phyloP scores from a whole-genome alignment of 2,888 invertebrate species.

The Luffia ferchaultella region DNA sequence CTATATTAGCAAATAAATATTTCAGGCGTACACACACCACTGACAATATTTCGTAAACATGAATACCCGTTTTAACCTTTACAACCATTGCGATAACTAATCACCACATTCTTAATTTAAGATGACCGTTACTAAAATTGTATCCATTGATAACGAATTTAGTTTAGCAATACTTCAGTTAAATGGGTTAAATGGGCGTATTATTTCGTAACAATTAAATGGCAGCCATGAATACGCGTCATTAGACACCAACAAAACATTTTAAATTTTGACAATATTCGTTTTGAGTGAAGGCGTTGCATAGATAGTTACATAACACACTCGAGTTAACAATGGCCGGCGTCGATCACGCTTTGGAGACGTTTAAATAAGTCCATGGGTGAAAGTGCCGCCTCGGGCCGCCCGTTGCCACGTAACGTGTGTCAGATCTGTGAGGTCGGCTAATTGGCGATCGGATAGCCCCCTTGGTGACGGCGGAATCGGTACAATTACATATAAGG shows the following conservation, averaged over 20 bases:
- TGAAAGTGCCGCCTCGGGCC: conserved; percentile 50
- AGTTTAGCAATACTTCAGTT: conserved; percentile 17
- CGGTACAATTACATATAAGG: no score
- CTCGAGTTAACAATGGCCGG: conserved; percentile 42
- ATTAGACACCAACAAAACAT: conserved; percentile 58
- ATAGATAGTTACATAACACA: conserved; percentile 46
- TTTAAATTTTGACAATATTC: conserved; percentile 46
- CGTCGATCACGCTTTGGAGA: conserved; percentile 58
- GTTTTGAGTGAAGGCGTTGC: conserved; percentile 56
- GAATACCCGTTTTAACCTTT: not conserved
- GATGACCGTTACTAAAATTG: conserved; percentile 14
- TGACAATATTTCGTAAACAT: not conserved
- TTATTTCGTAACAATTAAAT: conserved; percentile 57
- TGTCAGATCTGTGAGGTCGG: not conserved
- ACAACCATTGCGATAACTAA: not conserved
- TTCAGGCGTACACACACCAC: not conserved
- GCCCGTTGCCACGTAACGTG: not conserved
- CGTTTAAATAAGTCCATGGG: conserved; percentile 59
- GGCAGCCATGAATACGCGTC: conserved; percentile 57
- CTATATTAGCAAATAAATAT: not conserved
- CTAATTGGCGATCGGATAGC: not conserved
- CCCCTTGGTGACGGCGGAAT: no score
- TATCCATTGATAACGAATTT: conserved; percentile 24
- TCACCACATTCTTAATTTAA: conserved; percentile 7
- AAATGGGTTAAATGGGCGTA: conserved; percentile 30